Evolutionary conservation across 2,888 invertebrate species (phyloP).

Genomic region (Tromatobia lineatoria): DNA sequence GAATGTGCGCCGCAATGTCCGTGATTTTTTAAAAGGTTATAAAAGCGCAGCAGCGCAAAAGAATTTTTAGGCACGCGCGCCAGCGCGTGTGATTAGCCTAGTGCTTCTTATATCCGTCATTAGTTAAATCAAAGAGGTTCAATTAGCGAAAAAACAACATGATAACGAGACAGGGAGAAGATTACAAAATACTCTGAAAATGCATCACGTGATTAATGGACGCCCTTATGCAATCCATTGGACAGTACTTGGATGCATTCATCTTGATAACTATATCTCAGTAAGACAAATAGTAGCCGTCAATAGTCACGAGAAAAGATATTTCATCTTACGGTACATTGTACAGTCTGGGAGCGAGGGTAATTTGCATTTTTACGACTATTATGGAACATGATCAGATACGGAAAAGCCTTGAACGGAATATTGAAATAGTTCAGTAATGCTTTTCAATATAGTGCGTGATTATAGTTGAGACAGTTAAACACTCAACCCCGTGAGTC

Average conservation of each 20-base stretch:
- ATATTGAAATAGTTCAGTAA: slow-evolving; percentile 69
- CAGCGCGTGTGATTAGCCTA: too few species aligned
- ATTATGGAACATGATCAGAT: slow-evolving; percentile 64
- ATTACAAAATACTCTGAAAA: too few species aligned
- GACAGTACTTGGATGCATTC: slow-evolving; percentile 34
- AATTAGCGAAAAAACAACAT: too few species aligned
- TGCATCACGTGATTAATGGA: too few species aligned
- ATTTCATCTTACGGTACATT: slow-evolving; percentile 58
- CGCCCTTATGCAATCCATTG: slow-evolving; percentile 29
- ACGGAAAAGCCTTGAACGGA: slow-evolving; percentile 72
- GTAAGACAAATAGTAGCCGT: not conserved
- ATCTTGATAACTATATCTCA: slow-evolving; percentile 34
- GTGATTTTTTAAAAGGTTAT: too few species aligned
- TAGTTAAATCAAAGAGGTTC: too few species aligned
- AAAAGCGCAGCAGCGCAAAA: too few species aligned
- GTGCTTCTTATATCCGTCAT: too few species aligned
- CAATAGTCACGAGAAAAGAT: slow-evolving; percentile 40
- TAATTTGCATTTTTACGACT: slow-evolving; percentile 66
- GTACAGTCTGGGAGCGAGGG: slow-evolving; percentile 19
- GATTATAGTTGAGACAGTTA: slow-evolving; percentile 53
- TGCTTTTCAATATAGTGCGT: slow-evolving; percentile 56
- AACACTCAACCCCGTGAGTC: slow-evolving; percentile 34
- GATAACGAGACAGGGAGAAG: too few species aligned
- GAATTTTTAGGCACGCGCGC: too few species aligned
- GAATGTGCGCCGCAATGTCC: too few species aligned